Conservation (phyloP, 2,797 vertebrate species). For the Nasua narica region DNA sequence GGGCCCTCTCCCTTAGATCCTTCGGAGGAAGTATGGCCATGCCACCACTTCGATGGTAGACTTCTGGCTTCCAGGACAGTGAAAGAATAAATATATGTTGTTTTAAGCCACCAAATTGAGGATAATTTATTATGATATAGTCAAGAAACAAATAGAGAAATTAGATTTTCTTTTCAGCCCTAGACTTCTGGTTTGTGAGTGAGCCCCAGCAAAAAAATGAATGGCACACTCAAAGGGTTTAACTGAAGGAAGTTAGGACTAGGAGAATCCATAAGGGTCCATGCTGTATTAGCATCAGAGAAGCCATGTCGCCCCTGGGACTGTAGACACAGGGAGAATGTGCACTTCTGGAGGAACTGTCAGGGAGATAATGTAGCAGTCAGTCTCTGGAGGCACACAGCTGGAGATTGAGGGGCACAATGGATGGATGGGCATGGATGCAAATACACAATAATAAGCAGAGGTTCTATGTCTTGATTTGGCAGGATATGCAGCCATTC, state of each 20-base stretch:
- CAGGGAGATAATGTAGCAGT: fast-evolving
- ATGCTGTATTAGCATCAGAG: fast-evolving
- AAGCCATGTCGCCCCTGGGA: neutral
- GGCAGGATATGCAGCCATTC: neutral
- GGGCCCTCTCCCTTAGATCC: neutral
- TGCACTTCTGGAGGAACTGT: neutral
- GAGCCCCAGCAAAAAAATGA: neutral
- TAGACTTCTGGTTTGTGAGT: neutral
- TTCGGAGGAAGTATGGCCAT: fast-evolving
- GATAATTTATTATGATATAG: neutral
- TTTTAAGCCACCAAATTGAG: neutral
- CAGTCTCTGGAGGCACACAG: neutral
- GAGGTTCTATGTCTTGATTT: fast-evolving
- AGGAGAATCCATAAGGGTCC: neutral
- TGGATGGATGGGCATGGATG: neutral
- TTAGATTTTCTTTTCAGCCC: neutral
- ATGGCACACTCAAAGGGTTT: neutral
- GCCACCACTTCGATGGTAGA: fast-evolving
- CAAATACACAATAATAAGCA: neutral
- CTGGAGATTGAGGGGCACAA: neutral
- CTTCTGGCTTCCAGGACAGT: neutral
- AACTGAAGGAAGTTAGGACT: neutral
- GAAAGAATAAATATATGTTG: neutral
- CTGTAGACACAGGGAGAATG: neutral
- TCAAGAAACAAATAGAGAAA: neutral